Base-by-base conservation (phyloP, 2,797 vertebrate species). In the Craterocephalus amniculus region DNA sequence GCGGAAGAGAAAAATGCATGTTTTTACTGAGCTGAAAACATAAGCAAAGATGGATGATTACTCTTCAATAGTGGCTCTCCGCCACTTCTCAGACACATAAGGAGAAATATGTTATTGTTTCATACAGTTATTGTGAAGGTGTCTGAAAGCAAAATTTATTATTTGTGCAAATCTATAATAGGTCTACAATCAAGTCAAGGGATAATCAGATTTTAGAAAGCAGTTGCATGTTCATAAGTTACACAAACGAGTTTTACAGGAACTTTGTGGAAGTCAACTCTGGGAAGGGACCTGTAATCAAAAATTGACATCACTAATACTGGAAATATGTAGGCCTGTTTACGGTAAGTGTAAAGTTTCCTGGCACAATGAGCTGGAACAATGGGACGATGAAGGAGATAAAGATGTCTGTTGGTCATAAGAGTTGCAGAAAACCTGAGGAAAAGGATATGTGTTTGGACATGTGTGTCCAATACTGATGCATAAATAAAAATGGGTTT, bases 41-140 rank as follows among this genome's bases (percentile, higher is more conserved):
- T 73, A 83, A 90, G 72, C 67, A 84, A 81, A 89, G 89, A 91
- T 91, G 76, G 81, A 91, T 88, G 89, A 89, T 89, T 83, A 88
- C 79, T 85, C 66, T 81, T 90, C 86, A 90, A 91, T 89, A 66
- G 83, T 88, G 90, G 88, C 91, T 36, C 79, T 66, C 36, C 1
- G 91, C 90, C 91, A 92, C 82, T 45, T 87, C 66, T 80, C 38
- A 80, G 72, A 81, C 76, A 73, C 70, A 85, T 80, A 84, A 86
- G 81, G 73, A 82, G 64, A 86, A 54, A 71, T 77, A 69, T 59
- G 74, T 79, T 74, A 86, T 87, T 76, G 77, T 88, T 92, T 87
- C 78, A 77, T 58, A 34, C 2, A 73, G 74, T 83, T 85, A 87
- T 89, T 83, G 84, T 89, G 35, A 63, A 65, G 65, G 74, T 90